phyloP scores from a whole-genome alignment of 2,113 vertebrate species.

The Emydura subglobosa region DNA sequence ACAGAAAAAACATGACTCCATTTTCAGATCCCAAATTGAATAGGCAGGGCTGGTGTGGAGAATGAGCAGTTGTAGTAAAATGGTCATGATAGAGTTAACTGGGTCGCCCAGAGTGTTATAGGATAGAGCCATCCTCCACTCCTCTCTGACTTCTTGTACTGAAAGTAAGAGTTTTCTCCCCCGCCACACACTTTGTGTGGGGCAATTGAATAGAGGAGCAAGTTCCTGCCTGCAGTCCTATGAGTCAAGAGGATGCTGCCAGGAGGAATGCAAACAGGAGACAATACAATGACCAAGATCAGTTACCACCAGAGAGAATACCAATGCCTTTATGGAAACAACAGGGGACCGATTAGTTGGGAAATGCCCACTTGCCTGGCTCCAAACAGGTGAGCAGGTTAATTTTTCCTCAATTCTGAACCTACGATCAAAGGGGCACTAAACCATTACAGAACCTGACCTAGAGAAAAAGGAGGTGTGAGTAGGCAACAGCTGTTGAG shows the following conservation, averaged over 20 bases:
- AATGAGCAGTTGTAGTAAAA: neutral
- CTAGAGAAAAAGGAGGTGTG: neutral
- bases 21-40: constrained; percentile 11
- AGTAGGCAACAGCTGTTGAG: neutral
- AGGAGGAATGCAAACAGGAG: neutral
- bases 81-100: neutral
- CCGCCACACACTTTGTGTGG: neutral
- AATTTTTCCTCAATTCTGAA: neutral
- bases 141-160: neutral
- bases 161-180: neutral
- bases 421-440: neutral
- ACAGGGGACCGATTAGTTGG: neutral
- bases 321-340: neutral
- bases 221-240: neutral
- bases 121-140: neutral
- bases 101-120: neutral
- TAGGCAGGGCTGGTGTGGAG: neutral
- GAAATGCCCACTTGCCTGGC: neutral
- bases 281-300: constrained; percentile 5
- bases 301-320: neutral
- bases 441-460: neutral
- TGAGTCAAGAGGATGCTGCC: neutral
- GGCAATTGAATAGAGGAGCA: neutral
- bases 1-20: neutral
- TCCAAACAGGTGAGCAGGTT: neutral